phyloP scores from a whole-genome alignment of 1,140 invertebrate genomes.

The Brachionus plicatilis region DNA sequence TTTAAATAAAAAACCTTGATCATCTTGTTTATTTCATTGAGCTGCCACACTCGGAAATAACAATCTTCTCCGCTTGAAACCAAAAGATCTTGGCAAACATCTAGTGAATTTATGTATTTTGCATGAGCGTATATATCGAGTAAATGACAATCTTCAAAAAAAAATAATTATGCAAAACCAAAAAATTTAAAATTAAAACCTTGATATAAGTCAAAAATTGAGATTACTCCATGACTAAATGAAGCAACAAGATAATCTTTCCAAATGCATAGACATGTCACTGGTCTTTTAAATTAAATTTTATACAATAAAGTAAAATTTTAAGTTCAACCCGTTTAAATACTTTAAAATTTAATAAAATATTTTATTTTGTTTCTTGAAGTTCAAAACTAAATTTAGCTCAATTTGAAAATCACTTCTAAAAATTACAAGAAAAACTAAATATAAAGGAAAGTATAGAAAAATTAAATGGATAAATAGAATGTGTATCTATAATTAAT shows the following conservation, averaged over 20 bases:
- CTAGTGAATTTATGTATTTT: neutral
- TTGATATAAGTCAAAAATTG: neutral
- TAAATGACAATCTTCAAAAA: neutral
- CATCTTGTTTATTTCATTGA: neutral
- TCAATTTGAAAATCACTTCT: no score
- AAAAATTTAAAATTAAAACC: neutral
- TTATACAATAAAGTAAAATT: no score
- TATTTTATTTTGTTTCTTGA: neutral
- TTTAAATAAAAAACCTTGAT: neutral
- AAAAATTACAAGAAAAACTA: no score
- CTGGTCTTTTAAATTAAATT: neutral
- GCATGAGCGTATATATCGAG: constrained; percentile 26
- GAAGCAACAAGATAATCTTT: neutral
- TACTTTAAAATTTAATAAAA: neutral
- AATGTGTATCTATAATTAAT: no score
- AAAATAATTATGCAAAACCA: neutral
- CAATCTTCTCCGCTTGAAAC: constrained; percentile 25
- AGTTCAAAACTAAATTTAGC: no score
- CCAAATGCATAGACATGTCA: neutral
- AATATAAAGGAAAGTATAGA: no score
- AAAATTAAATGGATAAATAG: no score
- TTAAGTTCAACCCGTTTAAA: neutral
- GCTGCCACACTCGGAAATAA: constrained; percentile 13
- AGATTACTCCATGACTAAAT: neutral
- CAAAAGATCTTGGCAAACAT: neutral